These are phyloP conservation scores for Pterocles orientalis DNA, from an alignment of 2,113 vertebrate genomes.

Conservation along the genomic window DNA sequence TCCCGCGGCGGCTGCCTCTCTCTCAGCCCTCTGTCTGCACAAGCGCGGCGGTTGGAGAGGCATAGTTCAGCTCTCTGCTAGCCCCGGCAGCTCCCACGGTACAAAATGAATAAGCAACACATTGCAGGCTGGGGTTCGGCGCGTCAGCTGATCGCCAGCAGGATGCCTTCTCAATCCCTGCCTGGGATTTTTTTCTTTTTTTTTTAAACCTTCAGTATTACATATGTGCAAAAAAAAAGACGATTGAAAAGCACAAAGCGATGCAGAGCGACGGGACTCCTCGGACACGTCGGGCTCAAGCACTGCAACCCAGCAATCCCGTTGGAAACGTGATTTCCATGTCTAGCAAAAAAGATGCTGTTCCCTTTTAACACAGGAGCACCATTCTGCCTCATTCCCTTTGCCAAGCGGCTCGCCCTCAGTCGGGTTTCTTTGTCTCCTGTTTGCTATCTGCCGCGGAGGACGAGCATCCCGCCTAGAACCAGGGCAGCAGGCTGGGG, in stretches of 20 bases:
- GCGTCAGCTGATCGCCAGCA: constrained; percentile 83
- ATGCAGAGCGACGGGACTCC: constrained; percentile 56
- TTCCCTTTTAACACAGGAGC: constrained; percentile 76
- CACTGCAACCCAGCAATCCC: constrained; percentile 70
- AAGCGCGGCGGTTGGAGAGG: constrained; percentile 84
- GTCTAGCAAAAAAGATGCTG: constrained; percentile 67
- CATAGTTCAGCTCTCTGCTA: constrained; percentile 86
- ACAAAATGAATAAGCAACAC: constrained; percentile 84
- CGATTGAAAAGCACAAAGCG: constrained; percentile 56
- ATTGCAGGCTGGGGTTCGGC: constrained; percentile 81
- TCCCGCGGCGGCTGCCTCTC: constrained; percentile 79
- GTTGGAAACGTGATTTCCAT: constrained; percentile 77
- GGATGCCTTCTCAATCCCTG: constrained; percentile 79
- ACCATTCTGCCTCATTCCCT: constrained; percentile 79
- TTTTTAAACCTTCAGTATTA: constrained; percentile 74
- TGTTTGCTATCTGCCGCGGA: constrained; percentile 63
- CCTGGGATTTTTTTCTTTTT: constrained; percentile 6
- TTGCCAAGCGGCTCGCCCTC: constrained; percentile 49
- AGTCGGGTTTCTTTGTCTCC: constrained; percentile 43
- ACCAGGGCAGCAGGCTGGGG: constrained; percentile 66
- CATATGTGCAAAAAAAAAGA: constrained; percentile 71
- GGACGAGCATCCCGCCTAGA: constrained; percentile 67
- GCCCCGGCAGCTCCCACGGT: constrained; percentile 84
- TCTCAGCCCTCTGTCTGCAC: constrained; percentile 84
- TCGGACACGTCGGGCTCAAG: constrained; percentile 70